Percentiles rank a stretch among this genome's conserved stretches.
Evolutionary conservation across 2,113 vertebrate genomes (phyloP).

Genomic region (Eonycteris spelaea): DNA sequence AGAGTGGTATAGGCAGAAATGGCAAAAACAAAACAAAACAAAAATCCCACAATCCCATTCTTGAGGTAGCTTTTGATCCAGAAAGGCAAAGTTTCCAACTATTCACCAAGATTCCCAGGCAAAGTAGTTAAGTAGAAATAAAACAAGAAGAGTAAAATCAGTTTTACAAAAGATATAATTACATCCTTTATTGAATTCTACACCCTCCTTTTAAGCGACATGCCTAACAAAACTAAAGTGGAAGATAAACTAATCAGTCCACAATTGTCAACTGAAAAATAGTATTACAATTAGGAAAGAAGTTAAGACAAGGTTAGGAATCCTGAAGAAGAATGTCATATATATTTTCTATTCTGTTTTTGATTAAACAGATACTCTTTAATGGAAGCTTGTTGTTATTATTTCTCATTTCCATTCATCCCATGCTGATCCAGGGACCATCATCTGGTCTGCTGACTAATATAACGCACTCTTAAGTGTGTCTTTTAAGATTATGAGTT

Average conservation of each 20-base stretch:
- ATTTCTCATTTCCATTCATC: neutral
- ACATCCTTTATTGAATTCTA: neutral
- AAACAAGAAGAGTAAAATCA: neutral
- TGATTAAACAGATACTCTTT: neutral
- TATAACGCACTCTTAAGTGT: neutral
- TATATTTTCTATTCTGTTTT: neutral
- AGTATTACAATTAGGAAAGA: neutral
- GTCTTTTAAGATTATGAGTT: neutral
- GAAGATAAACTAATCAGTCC: neutral
- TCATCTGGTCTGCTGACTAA: neutral
- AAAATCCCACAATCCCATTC: neutral
- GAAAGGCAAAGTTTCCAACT: neutral
- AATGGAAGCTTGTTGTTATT: neutral
- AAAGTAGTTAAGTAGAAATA: neutral
- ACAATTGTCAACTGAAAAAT: neutral
- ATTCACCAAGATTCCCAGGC: neutral
- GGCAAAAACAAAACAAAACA: neutral
- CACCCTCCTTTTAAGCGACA: neutral
- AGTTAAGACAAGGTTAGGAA: neutral
- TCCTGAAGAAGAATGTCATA: neutral
- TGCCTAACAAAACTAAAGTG: neutral
- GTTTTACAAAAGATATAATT: neutral
- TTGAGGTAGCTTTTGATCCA: neutral
- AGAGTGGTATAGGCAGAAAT: neutral
- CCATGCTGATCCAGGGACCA: neutral